phyloP scores from a whole-genome alignment of 2,888 invertebrate genomes.

The Stramonita haemastoma region DNA sequence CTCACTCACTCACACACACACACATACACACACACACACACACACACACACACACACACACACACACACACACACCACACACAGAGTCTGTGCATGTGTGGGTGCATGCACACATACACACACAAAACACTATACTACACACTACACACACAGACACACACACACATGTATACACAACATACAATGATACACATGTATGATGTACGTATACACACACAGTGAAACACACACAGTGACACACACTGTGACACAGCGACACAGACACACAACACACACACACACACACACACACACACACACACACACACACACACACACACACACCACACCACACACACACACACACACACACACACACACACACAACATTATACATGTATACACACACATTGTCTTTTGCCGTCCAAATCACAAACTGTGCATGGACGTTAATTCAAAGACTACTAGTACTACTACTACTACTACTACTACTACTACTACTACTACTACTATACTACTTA shows the following conservation, averaged over 20 bases:
- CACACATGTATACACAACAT: not conserved
- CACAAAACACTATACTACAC: not conserved
- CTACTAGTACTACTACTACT: no score
- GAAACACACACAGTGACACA: not conserved
- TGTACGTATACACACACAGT: no score
- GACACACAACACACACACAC: not conserved
- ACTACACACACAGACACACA: not conserved
- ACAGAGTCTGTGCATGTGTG: no score
- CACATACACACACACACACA: not conserved
- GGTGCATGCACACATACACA: no score
- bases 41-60: not conserved
- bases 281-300: not conserved
- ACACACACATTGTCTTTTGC: no score
- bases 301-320: constrained; percentile 1
- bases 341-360: no score
- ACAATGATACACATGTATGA: no score
- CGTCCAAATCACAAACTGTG: no score
- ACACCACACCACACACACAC: not conserved
- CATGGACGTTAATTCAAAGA: no score
- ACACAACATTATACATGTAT: no score
- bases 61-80: not conserved
- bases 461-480: no score
- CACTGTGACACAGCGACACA: not conserved
- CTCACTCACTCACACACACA: not conserved
- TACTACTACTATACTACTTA: no score